Conservation (phyloP, 2,888 invertebrate species). For the Ophion costatus region DNA sequence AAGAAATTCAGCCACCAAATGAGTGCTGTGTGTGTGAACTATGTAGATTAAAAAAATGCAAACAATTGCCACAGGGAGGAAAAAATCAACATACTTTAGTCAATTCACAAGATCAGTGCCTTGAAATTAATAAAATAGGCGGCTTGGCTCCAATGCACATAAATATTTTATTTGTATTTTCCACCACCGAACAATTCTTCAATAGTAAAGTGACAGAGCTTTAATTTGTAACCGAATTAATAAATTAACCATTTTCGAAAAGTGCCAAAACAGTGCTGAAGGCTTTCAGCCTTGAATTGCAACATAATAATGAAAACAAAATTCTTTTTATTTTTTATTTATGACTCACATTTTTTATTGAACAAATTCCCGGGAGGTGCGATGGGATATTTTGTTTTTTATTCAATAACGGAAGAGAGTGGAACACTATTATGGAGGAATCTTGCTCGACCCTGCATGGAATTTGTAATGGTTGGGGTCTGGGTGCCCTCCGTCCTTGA, state of each 20-base stretch:
- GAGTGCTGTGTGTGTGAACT: not conserved
- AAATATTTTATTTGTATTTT: too few relatives aligned
- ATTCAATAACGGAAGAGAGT: slow-evolving; percentile 11
- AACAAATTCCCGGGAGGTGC: not conserved
- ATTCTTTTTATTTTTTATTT: not conserved
- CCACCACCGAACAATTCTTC: not conserved
- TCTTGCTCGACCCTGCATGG: slow-evolving; percentile 64
- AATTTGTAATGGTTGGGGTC: slow-evolving; percentile 66
- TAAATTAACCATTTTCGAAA: too few relatives aligned
- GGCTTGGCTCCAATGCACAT: too few relatives aligned
- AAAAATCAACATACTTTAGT: not conserved
- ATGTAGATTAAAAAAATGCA: not conserved
- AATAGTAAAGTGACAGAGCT: not conserved
- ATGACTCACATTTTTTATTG: not conserved
- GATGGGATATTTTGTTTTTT: slow-evolving; percentile 9
- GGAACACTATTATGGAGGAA: slow-evolving; percentile 68
- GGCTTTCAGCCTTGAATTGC: too few relatives aligned
- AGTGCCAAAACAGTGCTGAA: too few relatives aligned
- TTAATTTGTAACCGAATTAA: too few relatives aligned
- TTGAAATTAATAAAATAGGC: too few relatives aligned
- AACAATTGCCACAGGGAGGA: not conserved
- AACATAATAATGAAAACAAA: not conserved
- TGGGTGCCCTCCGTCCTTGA: slow-evolving; percentile 11
- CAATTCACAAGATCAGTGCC: too few relatives aligned
- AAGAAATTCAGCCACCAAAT: not conserved